Evolutionary conservation across 1,140 invertebrate genomes (phyloP).

Genomic region (Bombus confusus): DNA sequence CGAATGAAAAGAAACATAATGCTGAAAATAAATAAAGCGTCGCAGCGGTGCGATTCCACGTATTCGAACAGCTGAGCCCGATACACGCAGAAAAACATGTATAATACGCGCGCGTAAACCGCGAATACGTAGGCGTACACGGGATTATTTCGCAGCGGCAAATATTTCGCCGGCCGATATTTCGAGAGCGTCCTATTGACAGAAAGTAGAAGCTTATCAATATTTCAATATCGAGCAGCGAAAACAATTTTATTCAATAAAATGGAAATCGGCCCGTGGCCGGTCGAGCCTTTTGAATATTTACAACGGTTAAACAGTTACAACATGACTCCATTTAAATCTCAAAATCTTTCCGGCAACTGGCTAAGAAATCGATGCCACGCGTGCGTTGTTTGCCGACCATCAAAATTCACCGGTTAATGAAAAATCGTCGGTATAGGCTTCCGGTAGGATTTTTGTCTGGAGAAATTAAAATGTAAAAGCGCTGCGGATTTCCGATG

Average conservation of each 20-base stretch:
- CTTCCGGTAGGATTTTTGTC: neutral
- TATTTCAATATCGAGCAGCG: slow-evolving; percentile 52
- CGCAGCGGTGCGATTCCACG: neutral
- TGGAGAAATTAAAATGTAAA: neutral
- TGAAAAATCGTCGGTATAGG: neutral
- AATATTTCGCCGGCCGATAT: slow-evolving; percentile 20
- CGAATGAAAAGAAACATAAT: neutral
- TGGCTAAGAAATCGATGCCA: slow-evolving; percentile 23
- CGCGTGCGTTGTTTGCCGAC: neutral
- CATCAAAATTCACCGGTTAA: neutral
- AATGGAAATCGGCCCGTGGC: slow-evolving; percentile 34
- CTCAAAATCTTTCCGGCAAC: slow-evolving; percentile 23
- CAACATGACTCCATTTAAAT: slow-evolving; percentile 37
- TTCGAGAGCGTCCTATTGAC: slow-evolving; percentile 41
- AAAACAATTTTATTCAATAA: slow-evolving; percentile 56
- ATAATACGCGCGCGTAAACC: neutral
- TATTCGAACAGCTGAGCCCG: neutral
- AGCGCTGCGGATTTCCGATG: neutral
- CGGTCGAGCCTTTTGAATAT: slow-evolving; percentile 36
- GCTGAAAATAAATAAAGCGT: slow-evolving; percentile 7
- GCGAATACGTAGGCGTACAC: neutral
- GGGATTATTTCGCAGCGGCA: neutral
- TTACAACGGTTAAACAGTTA: slow-evolving; percentile 48
- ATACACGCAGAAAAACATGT: neutral
- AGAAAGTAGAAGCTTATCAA: slow-evolving; percentile 50